Evolutionary conservation across 1,140 invertebrate species (phyloP).

Genomic region (Grapholita molesta): DNA sequence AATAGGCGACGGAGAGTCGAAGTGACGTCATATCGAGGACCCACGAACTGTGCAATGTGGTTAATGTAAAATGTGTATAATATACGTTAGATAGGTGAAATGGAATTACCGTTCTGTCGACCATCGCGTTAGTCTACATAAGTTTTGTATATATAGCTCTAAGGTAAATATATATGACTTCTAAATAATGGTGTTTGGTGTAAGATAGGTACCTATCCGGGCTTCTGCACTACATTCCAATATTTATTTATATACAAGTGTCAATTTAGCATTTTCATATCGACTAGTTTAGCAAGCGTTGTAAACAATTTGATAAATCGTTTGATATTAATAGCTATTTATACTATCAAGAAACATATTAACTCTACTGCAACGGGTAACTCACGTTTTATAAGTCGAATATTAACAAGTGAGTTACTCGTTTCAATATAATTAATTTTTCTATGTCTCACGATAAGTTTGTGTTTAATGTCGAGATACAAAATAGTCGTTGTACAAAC

Average conservation of each 20-base stretch:
- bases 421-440: too few species aligned
- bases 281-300: conserved; percentile 48
- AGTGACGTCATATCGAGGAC: conserved; percentile 62
- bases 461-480: background rate
- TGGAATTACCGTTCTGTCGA: conserved; percentile 69
- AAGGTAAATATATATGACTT: conserved; percentile 52
- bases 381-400: too few species aligned
- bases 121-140: conserved; percentile 62
- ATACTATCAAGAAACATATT: too few species aligned
- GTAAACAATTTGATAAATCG: too few species aligned
- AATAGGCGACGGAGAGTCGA: background rate
- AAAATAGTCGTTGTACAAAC: background rate
- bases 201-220: conserved; percentile 72
- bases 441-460: too few species aligned
- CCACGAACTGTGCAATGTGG: conserved; percentile 68
- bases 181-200: conserved; percentile 73
- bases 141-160: conserved; percentile 67
- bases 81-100: conserved; percentile 69
- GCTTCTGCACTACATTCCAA: conserved; percentile 65
- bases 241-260: conserved; percentile 75
- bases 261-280: conserved; percentile 66
- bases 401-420: too few species aligned
- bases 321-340: too few species aligned
- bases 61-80: conserved; percentile 70
- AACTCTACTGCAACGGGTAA: too few species aligned